A percentile compares a stretch with the other conserved stretches of the same genome.
Conservation (phyloP, 2,113 vertebrate genomes). For the Speoplatyrhinus poulsoni region DNA sequence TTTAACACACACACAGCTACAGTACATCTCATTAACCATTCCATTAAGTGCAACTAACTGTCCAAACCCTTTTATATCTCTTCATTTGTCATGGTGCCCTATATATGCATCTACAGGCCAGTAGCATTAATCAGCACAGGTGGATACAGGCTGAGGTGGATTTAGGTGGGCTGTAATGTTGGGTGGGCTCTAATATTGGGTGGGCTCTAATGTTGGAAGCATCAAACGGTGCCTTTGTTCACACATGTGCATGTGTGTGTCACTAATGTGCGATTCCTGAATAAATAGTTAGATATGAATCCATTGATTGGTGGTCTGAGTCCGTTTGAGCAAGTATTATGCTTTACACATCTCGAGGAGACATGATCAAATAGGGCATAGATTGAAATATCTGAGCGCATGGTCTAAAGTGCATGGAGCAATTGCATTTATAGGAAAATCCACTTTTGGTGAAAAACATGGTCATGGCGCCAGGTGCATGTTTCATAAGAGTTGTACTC, state of each 20-base stretch:
- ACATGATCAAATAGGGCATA: too few species aligned
- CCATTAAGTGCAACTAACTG: constrained; percentile 58
- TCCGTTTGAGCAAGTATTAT: neutral
- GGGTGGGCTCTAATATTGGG: constrained; percentile 19
- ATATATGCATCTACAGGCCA: constrained; percentile 16
- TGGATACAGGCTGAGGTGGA: constrained; percentile 33
- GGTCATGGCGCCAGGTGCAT: too few species aligned
- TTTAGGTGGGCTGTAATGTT: constrained; percentile 12
- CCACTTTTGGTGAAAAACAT: too few species aligned
- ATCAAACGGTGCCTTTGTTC: constrained; percentile 30
- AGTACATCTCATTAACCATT: constrained; percentile 48
- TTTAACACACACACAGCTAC: neutral
- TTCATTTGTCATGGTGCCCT: constrained; percentile 53
- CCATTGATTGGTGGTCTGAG: neutral
- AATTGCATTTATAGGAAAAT: too few species aligned
- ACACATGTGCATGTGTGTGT: neutral
- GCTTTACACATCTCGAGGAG: too few species aligned
- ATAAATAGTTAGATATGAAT: neutral
- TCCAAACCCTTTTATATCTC: constrained; percentile 71
- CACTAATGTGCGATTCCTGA: neutral
- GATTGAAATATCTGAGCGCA: too few species aligned
- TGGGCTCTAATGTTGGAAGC: constrained; percentile 25
- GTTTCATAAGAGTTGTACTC: too few species aligned
- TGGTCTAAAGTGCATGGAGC: too few species aligned
- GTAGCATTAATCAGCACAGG: constrained; percentile 49